phyloP scores from a whole-genome alignment of 2,797 vertebrate genomes.

The Halcyon leucocephala region DNA sequence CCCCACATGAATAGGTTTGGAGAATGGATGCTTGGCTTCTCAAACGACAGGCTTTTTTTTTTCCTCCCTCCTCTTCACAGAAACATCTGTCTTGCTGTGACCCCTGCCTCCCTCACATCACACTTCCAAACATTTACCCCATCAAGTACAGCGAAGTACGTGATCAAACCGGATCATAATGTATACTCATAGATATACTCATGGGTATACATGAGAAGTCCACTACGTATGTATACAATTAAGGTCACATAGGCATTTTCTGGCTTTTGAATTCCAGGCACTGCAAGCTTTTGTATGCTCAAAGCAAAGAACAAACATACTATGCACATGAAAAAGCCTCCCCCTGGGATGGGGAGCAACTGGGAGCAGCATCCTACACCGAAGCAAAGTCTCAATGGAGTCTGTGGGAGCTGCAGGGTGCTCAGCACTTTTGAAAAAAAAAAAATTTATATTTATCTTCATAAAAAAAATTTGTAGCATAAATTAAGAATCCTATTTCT shows the following conservation, averaged over 20 bases:
- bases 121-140: neutral
- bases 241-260: neutral
- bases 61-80: neutral
- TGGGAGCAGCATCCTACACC: constrained; percentile 39
- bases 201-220: neutral
- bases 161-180: neutral
- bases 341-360: neutral
- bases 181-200: neutral
- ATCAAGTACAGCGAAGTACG: accelerated
- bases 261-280: neutral
- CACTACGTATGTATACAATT: neutral
- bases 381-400: neutral
- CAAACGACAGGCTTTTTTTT: neutral
- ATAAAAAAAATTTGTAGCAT: constrained; percentile 44
- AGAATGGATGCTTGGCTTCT: neutral
- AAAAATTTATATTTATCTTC: constrained; percentile 55
- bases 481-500: constrained; percentile 65
- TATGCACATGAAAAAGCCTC: neutral
- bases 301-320: neutral
- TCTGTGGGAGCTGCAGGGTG: constrained; percentile 29
- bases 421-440: constrained; percentile 59
- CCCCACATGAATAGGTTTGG: neutral
- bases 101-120: neutral
- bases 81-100: constrained; percentile 2
- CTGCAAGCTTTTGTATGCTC: neutral